Base-by-base conservation (phyloP, 2,797 vertebrate species). In the Graptemys geographica region DNA sequence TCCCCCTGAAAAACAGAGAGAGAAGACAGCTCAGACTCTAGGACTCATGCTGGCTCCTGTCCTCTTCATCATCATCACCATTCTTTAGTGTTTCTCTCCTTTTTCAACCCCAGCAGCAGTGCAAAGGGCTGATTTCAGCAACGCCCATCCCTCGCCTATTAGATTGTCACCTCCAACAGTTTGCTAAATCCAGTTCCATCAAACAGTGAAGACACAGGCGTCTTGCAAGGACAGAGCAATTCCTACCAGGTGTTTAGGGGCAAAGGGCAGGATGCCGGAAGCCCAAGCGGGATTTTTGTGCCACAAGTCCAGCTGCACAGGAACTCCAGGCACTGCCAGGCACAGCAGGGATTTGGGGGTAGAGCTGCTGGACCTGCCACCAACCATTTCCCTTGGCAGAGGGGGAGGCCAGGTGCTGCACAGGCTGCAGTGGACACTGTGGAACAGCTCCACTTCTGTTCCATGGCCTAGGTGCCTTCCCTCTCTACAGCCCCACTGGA, bases 1-100 rank as follows among this genome's bases (percentile, higher is more conserved):
- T 91, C 90, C 37, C 99, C 99, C 99, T 99, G 95, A 47, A 97
- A 98, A 92, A 6, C 8, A 86, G 52, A 91, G 10, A 7, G 19
- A 86, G 65, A 74, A 84, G 10, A 81, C 81, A 86, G 1, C 33
- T 57, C 81, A 0, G 2, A 52, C 23, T 95, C 80, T 6, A 80
- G 65, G 53, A 2, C 91, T 49, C 52, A 23, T 11, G 33, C 65
- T 79, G 76, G 56, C 33, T 78, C 8, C 37, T 84, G 44, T 65
- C 51, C 82, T 37, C 33, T 16, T 28, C 37, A 15, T 89, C 65
- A 69, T 6, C 65, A 23, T 19, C 37, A 72, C 27, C 3, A 2
- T 72, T 31, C 23, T 19, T 51, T 15, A 51, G 19, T 41, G 8
- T 1, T 4, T 2, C 2, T 72, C 55, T 49, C 51, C 53, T 5